Evolutionary conservation across 1,140 invertebrate genomes (phyloP).

Genomic region (Drosophila rhopaloa): DNA sequence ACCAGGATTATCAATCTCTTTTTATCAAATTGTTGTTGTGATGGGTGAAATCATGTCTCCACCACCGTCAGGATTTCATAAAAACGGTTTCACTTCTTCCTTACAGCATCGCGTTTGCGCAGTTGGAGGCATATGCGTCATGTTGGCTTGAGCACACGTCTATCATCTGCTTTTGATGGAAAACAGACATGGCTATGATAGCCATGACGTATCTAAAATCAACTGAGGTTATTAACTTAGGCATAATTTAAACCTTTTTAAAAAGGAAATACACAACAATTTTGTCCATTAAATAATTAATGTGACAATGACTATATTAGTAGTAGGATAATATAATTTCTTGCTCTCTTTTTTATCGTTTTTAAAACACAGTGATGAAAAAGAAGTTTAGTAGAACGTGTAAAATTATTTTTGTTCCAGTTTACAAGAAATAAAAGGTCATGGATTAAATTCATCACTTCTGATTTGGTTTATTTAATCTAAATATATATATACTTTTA

Average conservation of each 20-base stretch:
- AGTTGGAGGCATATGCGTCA: constrained; percentile 65
- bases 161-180: constrained; percentile 9
- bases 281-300: too few species aligned
- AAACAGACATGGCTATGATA: constrained; percentile 1
- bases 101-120: constrained; percentile 27
- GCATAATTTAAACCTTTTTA: not conserved
- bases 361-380: too few species aligned
- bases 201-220: constrained; percentile 15
- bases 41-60: not conserved
- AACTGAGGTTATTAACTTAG: not conserved
- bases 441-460: constrained; percentile 3
- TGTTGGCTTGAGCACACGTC: constrained; percentile 4
- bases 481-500: not conserved
- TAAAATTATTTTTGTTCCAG: too few species aligned
- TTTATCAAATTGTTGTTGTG: too few species aligned
- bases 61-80: constrained; percentile 17
- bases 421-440: too few species aligned
- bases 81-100: constrained; percentile 36
- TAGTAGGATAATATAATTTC: too few species aligned
- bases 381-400: too few species aligned
- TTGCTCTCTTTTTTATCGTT: too few species aligned
- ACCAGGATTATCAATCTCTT: not conserved
- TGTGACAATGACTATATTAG: too few species aligned
- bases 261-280: not conserved
- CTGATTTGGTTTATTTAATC: constrained; percentile 10